phyloP scores from a whole-genome alignment of 1,140 invertebrate species.

The Ridgeia piscesae region DNA sequence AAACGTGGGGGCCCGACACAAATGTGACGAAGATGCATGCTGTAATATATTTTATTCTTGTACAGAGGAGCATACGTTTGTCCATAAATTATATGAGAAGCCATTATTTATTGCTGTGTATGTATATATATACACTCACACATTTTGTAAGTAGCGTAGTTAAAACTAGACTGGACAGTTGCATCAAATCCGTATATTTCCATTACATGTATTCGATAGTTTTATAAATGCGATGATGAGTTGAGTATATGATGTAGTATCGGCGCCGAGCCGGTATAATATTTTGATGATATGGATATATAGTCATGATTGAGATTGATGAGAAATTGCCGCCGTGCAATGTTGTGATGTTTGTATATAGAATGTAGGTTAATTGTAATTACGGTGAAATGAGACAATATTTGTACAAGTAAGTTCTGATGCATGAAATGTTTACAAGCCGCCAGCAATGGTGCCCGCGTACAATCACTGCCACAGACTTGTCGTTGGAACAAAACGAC shows the following conservation, averaged over 20 bases:
- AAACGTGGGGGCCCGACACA: not conserved
- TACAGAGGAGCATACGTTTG: not conserved
- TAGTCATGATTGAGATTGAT: slow-evolving; percentile 1
- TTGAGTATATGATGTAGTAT: not conserved
- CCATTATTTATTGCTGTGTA: slow-evolving; percentile 1
- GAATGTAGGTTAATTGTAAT: slow-evolving; percentile 6
- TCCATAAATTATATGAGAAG: slow-evolving; percentile 1
- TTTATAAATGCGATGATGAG: not conserved
- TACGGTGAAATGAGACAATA: slow-evolving; percentile 5
- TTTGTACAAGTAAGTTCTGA: not conserved
- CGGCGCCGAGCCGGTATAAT: not conserved
- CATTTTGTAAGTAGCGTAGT: not conserved
- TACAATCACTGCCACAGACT: not conserved
- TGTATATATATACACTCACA: not conserved
- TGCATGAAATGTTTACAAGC: not conserved
- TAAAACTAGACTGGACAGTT: not conserved
- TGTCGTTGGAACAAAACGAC: not conserved
- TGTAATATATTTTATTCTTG: slow-evolving; percentile 7
- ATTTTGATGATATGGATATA: slow-evolving; percentile 2
- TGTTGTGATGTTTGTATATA: slow-evolving; percentile 6
- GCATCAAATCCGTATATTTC: not conserved
- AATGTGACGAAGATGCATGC: not conserved
- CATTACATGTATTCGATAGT: not conserved
- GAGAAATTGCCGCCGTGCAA: not conserved
- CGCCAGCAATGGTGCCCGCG: not conserved